Evolutionary conservation across 2,797 vertebrate species (phyloP), one percentile per base, ranked within the genome.

Genomic region (Hafferia zeledoni): DNA sequence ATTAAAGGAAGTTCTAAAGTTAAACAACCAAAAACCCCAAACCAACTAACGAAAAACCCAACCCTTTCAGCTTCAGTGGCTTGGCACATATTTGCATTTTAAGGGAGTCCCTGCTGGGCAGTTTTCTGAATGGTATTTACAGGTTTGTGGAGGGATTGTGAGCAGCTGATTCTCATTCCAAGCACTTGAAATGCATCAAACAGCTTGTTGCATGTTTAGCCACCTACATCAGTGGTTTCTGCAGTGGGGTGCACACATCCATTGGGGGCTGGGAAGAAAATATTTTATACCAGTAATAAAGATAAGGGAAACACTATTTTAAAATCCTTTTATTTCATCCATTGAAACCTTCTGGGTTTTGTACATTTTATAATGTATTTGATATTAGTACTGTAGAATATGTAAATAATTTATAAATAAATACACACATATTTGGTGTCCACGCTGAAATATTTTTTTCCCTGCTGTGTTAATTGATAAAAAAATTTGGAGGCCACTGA

Each of bases 401-500:
- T 55, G 8, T 43, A 44, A n/a, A 17, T n/a, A 12, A 44, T 44
- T 63, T n/a, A 63, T 44, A 28, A 82, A 59, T 43, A 64, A 71
- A 57, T 35, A 17, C 4, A 8, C 2, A 0, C 31, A 0, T 41
- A 19, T 67, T 70, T 65, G 41, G 28, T 9, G 5, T 33, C 2
- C 4, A 8, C 20, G 25, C 28, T 69, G 1, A 67, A n/a, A 10
- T 56, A 7, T 22, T 31, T 46, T 49, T 70, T 43, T 70, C 25
- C 46, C 49, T 47, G 20, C 5, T 23, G 31, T 91, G 25, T 6
- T 31, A 10, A 1, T 6, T 53, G 33, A 25, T 41, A 18, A 13
- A 31, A 10, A 27, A 10, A n/a, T 74, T 88, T 59, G 52, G 52
- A 74, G 47, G 41, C 9, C 4, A 0, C 33, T 52, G n/a, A 39